A percentile compares a stretch with the other conserved stretches of the same genome.
phyloP scores from a whole-genome alignment of 2,888 invertebrate genomes.

The Nemotelus nigrinus region DNA sequence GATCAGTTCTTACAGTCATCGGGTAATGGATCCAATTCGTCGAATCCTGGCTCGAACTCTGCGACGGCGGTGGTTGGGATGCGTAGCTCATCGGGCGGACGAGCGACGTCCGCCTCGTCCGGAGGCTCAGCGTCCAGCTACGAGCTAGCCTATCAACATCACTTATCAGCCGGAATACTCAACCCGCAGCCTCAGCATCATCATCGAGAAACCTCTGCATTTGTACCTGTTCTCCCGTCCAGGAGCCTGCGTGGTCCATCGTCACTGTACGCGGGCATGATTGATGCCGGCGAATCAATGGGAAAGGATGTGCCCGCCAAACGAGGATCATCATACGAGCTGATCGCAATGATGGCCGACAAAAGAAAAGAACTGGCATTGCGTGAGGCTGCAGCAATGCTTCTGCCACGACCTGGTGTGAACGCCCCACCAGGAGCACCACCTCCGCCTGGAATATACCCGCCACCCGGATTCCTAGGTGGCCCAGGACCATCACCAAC shows the following conservation, averaged over 20 bases:
- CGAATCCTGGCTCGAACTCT: slow-evolving; percentile 53
- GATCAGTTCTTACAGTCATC: slow-evolving; percentile 71
- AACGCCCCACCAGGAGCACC: slow-evolving; percentile 69
- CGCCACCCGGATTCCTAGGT: slow-evolving; percentile 74
- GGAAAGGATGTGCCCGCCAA: slow-evolving; percentile 66
- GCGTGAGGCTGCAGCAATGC: slow-evolving; percentile 76
- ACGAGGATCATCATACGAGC: slow-evolving; percentile 76
- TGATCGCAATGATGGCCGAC: slow-evolving; percentile 91
- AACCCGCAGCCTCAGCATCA: slow-evolving; percentile 61
- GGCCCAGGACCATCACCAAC: slow-evolving; percentile 75
- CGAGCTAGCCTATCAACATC: slow-evolving; percentile 76
- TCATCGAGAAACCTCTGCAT: slow-evolving; percentile 84
- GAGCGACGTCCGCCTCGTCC: slow-evolving; percentile 61
- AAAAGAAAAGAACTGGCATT: slow-evolving; percentile 84
- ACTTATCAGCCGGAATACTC: slow-evolving; percentile 66
- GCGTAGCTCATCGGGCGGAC: slow-evolving; percentile 66
- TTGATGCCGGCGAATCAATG: slow-evolving; percentile 71
- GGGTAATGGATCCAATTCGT: slow-evolving; percentile 59
- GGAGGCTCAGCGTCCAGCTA: slow-evolving; percentile 66
- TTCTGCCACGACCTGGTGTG: slow-evolving; percentile 70
- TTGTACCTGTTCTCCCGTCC: slow-evolving; percentile 87
- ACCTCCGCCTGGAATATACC: slow-evolving; percentile 71
- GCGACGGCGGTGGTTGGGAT: not conserved
- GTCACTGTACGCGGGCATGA: slow-evolving; percentile 75
- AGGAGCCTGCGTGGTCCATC: slow-evolving; percentile 75